These are phyloP conservation scores for Drosophila gunungcola DNA, from an alignment of 1,140 invertebrate genomes.

Conservation along the genomic window DNA sequence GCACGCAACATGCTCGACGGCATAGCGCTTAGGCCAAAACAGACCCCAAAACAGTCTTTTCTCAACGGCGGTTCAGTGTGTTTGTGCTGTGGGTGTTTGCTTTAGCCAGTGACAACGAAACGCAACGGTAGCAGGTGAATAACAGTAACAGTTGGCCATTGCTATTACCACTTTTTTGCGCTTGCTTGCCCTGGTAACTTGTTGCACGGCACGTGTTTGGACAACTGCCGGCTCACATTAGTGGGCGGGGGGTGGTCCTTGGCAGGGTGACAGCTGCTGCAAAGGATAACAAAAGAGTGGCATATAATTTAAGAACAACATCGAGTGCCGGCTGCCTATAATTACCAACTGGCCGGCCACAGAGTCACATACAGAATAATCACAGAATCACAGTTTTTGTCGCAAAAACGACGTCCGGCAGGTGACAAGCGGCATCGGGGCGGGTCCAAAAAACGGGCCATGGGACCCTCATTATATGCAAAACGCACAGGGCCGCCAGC, in stretches of 20 bases:
- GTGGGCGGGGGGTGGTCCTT: neutral
- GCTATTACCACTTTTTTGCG: constrained; percentile 6
- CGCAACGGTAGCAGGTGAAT: constrained; percentile 34
- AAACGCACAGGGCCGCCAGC: constrained; percentile 69
- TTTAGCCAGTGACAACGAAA: constrained; percentile 3
- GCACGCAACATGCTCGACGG: constrained; percentile 38
- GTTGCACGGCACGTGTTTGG: constrained; percentile 49
- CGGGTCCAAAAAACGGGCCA: neutral
- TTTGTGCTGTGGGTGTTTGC: constrained; percentile 37
- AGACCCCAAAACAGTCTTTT: constrained; percentile 51
- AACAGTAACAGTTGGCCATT: constrained; percentile 29
- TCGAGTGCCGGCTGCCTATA: constrained; percentile 16
- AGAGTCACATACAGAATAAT: no score
- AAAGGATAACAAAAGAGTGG: constrained; percentile 27
- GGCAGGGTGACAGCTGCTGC: constrained; percentile 17
- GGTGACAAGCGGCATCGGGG: constrained; percentile 57
- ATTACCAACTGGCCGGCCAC: constrained; percentile 14
- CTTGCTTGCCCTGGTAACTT: constrained; percentile 29
- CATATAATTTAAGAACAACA: constrained; percentile 52
- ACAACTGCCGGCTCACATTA: constrained; percentile 22
- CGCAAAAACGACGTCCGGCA: constrained; percentile 39
- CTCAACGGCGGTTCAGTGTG: constrained; percentile 42
- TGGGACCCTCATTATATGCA: constrained; percentile 79
- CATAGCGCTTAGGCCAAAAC: constrained; percentile 27
- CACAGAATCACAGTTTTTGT: constrained; percentile 73